phyloP scores from a whole-genome alignment of 2,888 invertebrate genomes.

The Monochamus alternatus region DNA sequence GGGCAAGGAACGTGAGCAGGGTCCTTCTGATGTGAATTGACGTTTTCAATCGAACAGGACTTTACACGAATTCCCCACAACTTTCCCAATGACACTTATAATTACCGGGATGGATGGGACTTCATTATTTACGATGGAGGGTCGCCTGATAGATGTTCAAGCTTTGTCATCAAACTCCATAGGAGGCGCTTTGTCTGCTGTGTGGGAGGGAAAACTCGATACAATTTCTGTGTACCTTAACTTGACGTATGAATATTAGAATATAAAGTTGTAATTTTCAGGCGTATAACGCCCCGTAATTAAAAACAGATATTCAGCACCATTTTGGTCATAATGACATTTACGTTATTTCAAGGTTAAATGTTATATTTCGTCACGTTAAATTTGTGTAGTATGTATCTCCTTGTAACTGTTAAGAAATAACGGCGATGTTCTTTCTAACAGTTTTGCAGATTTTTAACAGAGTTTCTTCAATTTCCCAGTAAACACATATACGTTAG shows the following conservation, averaged over 20 bases:
- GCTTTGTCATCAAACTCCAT: conserved; percentile 19
- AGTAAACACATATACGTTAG: no score
- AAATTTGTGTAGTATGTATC: no score
- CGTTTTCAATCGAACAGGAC: conserved; percentile 57
- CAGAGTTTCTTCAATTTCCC: no score
- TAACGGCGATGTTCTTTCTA: no score
- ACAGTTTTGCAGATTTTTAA: no score
- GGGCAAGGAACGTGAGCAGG: conserved; percentile 50
- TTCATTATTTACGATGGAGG: conserved; percentile 25
- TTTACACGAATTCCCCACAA: conserved; percentile 35
- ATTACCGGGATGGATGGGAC: conserved; percentile 31
- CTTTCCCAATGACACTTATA: conserved; percentile 38
- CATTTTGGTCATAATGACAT: no score
- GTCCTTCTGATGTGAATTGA: conserved; percentile 53
- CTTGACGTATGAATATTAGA: not conserved
- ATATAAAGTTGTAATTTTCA: not conserved
- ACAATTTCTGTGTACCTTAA: not conserved
- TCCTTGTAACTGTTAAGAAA: no score
- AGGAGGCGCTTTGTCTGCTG: not conserved
- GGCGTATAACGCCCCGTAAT: not conserved
- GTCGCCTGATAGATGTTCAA: conserved; percentile 10
- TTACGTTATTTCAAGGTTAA: no score
- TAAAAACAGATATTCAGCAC: no score
- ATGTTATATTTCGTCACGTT: no score
- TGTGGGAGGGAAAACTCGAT: not conserved